phyloP scores from a whole-genome alignment of 2,113 vertebrate species.

The Sturnira hondurensis region DNA sequence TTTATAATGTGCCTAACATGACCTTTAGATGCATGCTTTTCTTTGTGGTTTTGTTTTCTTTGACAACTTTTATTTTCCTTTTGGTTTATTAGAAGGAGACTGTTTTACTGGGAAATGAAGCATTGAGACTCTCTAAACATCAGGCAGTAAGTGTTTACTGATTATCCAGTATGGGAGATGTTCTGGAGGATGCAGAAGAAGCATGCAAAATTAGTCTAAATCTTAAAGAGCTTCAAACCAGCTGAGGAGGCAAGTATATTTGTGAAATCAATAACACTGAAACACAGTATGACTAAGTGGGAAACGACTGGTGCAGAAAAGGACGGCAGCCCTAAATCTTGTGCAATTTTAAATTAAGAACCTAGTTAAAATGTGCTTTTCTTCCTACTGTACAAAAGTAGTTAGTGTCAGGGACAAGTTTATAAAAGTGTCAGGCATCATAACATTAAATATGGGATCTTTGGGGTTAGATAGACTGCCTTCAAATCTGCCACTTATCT shows the following conservation, averaged over 20 bases:
- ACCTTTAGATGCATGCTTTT: neutral
- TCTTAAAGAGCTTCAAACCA: neutral
- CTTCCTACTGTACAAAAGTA: neutral
- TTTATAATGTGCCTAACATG: neutral
- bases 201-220: neutral
- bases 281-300: neutral
- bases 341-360: slow-evolving; percentile 7
- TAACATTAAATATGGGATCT: neutral
- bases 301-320: neutral
- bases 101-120: slow-evolving; percentile 16
- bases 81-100: neutral
- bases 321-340: neutral
- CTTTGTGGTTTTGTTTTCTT: neutral
- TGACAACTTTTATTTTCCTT: neutral
- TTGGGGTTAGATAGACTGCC: neutral
- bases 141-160: neutral
- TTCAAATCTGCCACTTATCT: neutral
- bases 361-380: neutral
- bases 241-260: neutral
- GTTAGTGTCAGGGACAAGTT: slow-evolving; percentile 5
- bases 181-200: neutral
- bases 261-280: neutral
- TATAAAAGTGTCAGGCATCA: neutral
- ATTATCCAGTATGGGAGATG: neutral
- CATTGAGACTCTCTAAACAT: neutral